These are phyloP conservation scores for Phalacrocorax carbo DNA, from an alignment of 2,113 vertebrate genomes.

Conservation along the genomic window DNA sequence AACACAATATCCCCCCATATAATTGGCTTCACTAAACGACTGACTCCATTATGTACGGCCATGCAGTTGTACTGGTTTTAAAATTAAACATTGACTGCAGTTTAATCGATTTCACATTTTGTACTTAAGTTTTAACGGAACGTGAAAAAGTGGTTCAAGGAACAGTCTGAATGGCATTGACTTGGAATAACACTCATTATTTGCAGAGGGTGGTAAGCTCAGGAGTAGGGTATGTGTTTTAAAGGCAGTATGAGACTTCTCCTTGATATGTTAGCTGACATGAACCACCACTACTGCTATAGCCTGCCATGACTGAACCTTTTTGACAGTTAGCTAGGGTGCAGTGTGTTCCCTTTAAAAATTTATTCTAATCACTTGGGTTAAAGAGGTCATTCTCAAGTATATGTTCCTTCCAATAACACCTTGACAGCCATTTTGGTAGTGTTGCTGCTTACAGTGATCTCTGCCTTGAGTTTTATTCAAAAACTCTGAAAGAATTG, in stretches of 20 bases:
- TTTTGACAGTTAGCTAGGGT: background rate
- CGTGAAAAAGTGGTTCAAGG: background rate
- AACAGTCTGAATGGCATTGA: background rate
- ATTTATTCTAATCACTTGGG: background rate
- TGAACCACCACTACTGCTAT: background rate
- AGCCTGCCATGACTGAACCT: background rate
- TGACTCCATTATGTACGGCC: background rate
- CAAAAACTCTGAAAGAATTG: background rate
- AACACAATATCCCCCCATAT: background rate
- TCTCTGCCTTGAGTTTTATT: background rate
- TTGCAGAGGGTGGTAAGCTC: background rate
- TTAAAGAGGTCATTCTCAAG: background rate
- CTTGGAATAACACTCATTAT: background rate
- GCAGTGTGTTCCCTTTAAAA: background rate
- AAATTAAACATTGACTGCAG: background rate
- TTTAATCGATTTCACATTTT: background rate
- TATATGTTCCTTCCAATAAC: background rate
- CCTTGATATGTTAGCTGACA: background rate
- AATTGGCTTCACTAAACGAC: background rate
- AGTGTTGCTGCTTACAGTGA: rapidly evolving
- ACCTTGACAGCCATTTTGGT: background rate
- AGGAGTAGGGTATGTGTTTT: background rate
- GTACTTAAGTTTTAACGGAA: background rate
- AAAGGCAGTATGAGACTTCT: background rate
- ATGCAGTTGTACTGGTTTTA: background rate